phyloP scores from a whole-genome alignment of 2,797 vertebrate genomes.

The Chanos chanos region DNA sequence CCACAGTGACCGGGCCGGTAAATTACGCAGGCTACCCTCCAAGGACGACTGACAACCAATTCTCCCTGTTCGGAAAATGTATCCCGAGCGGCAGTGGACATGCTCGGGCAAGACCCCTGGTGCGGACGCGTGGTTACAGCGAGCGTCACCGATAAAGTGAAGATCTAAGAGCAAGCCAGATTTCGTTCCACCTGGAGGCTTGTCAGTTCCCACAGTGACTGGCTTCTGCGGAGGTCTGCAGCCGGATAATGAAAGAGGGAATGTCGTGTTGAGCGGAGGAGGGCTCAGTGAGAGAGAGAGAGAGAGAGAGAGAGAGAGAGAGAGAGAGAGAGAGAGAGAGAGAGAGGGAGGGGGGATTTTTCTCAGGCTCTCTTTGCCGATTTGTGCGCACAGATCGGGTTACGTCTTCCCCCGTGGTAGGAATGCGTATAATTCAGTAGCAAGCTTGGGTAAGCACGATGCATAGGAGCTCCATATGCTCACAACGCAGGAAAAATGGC shows the following conservation, averaged over 20 bases:
- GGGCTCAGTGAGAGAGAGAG: background rate
- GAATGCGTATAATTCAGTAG: too few species aligned
- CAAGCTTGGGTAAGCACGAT: too few species aligned
- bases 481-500: too few species aligned
- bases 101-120: constrained; percentile 81
- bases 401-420: too few species aligned
- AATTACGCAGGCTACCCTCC: too few species aligned
- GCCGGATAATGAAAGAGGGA: constrained; percentile 21
- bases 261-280: constrained; percentile 16
- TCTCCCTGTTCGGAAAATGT: constrained; percentile 72
- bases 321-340: background rate
- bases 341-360: background rate
- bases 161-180: constrained; percentile 55
- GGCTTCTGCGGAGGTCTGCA: constrained; percentile 14
- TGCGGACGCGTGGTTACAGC: constrained; percentile 56
- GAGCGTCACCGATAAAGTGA: constrained; percentile 34
- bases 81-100: constrained; percentile 72
- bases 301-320: background rate
- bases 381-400: too few species aligned
- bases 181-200: constrained; percentile 42
- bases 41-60: constrained; percentile 58
- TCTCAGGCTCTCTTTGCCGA: too few species aligned
- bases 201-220: constrained; percentile 27
- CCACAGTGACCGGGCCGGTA: too few species aligned
- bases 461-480: too few species aligned